Percentiles rank a stretch among this genome's conserved stretches.
phyloP scores from a whole-genome alignment of 2,113 vertebrate genomes.

The Tupaia chinensis region DNA sequence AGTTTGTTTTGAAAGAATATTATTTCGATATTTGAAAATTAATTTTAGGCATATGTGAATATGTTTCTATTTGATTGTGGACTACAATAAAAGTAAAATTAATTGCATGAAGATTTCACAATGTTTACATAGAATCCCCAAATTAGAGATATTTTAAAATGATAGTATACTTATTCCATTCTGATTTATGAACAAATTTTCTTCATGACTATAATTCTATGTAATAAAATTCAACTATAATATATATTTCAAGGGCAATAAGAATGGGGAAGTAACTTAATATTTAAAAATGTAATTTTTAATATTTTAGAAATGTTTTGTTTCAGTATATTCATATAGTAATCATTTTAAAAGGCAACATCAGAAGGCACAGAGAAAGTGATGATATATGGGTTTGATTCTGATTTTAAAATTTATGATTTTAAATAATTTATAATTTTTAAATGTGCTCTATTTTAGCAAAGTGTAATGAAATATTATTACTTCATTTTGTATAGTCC shows the following conservation, averaged over 20 bases:
- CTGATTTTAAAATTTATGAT: conserved; percentile 17
- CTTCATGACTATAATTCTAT: conserved; percentile 75
- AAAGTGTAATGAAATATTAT: not conserved
- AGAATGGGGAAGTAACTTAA: not conserved
- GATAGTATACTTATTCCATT: conserved; percentile 69
- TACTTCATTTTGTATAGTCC: not conserved
- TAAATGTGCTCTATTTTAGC: not conserved
- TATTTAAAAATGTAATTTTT: conserved; percentile 43
- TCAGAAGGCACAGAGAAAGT: not conserved
- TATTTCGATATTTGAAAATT: conserved; percentile 82
- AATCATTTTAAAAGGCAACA: conserved; percentile 43
- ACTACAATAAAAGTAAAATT: conserved; percentile 78
- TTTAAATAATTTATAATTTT: conserved; percentile 18
- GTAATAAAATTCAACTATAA: conserved; percentile 76
- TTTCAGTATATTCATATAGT: not conserved
- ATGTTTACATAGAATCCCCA: conserved; percentile 40
- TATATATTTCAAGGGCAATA: conserved; percentile 35
- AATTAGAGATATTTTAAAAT: conserved; percentile 71
- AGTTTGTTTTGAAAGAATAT: conserved; percentile 72
- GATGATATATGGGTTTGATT: not conserved
- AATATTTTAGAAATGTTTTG: not conserved
- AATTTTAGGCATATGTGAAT: conserved; percentile 82
- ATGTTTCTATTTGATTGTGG: conserved; percentile 83
- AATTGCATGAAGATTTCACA: conserved; percentile 57
- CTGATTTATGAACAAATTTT: conserved; percentile 48